Percentiles rank a stretch among this genome's conserved stretches.
Evolutionary conservation across 2,113 vertebrate genomes (phyloP).

Genomic region (Varanus komodoensis): DNA sequence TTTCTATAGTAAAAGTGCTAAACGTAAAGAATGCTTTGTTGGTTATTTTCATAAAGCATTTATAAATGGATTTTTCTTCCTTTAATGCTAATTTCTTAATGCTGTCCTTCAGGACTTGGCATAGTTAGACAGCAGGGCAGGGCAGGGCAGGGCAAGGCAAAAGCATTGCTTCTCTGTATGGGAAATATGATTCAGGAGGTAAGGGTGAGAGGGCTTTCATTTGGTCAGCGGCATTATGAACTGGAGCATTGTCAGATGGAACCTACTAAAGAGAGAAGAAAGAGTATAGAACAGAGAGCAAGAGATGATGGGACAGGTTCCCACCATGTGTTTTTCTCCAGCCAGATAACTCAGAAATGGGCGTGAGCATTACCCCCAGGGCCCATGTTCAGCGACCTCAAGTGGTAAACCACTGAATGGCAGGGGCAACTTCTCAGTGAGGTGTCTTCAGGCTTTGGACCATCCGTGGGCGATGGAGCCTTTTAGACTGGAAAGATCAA

Average conservation of each 20-base stretch:
- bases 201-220: conserved; percentile 15
- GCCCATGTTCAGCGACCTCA: not conserved
- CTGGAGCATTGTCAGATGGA: not conserved
- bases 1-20: too few relatives aligned
- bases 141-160: not conserved
- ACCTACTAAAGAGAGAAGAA: not conserved
- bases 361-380: not conserved
- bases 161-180: not conserved
- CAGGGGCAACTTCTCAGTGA: not conserved
- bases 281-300: not conserved
- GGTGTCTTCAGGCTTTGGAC: too few relatives aligned
- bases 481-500: not conserved
- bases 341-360: not conserved
- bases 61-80: not conserved
- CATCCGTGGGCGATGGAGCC: not conserved
- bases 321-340: rapidly evolving
- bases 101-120: not conserved
- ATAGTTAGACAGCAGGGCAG: conserved; percentile 30
- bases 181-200: conserved; percentile 44
- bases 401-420: too few relatives aligned
- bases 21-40: not conserved
- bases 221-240: conserved; percentile 16
- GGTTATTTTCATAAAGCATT: not conserved
- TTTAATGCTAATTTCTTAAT: conserved; percentile 12
- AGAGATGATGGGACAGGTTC: not conserved